A percentile compares a stretch with the other conserved stretches of the same genome.
These are phyloP conservation scores for Dryobota labecula DNA, from an alignment of 2,888 invertebrate species.

Conservation along the genomic window DNA sequence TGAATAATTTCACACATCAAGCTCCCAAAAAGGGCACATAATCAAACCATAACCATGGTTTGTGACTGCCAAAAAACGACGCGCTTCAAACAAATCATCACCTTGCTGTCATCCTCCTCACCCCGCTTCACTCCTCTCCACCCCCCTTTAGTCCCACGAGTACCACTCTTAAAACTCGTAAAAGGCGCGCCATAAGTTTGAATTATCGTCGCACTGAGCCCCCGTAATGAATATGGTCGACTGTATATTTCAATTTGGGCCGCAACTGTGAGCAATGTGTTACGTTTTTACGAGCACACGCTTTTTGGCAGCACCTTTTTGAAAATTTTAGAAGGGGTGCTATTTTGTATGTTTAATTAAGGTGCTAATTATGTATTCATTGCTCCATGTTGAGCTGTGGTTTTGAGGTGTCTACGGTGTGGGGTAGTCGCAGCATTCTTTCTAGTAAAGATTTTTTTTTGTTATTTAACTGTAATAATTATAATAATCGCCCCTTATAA, in stretches of 20 bases:
- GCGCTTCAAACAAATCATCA: conserved; percentile 58
- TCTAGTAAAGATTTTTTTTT: too few relatives aligned
- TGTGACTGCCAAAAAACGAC: conserved; percentile 37
- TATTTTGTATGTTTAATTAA: conserved; percentile 58
- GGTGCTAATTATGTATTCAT: conserved; percentile 58
- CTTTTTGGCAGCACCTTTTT: conserved; percentile 66
- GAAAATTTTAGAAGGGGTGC: conserved; percentile 55
- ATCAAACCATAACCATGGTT: conserved; percentile 42
- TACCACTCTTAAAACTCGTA: conserved; percentile 85
- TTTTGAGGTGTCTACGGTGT: not conserved
- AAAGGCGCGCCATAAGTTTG: conserved; percentile 86
- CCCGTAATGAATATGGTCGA: conserved; percentile 86
- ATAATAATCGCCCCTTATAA: too few relatives aligned
- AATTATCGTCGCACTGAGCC: conserved; percentile 81
- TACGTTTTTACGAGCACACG: conserved; percentile 75
- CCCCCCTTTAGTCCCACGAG: conserved; percentile 71
- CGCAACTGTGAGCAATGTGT: conserved; percentile 75
- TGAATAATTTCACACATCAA: not conserved
- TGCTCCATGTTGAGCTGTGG: conserved; percentile 17
- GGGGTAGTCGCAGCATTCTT: too few relatives aligned
- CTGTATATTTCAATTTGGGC: conserved; percentile 88
- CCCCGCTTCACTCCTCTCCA: conserved; percentile 57
- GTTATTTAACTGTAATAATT: too few relatives aligned
- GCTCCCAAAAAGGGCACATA: conserved; percentile 16
- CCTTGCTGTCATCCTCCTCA: conserved; percentile 53